Conservation (phyloP, 2,113 vertebrate species). For the Pangasianodon hypophthalmus region DNA sequence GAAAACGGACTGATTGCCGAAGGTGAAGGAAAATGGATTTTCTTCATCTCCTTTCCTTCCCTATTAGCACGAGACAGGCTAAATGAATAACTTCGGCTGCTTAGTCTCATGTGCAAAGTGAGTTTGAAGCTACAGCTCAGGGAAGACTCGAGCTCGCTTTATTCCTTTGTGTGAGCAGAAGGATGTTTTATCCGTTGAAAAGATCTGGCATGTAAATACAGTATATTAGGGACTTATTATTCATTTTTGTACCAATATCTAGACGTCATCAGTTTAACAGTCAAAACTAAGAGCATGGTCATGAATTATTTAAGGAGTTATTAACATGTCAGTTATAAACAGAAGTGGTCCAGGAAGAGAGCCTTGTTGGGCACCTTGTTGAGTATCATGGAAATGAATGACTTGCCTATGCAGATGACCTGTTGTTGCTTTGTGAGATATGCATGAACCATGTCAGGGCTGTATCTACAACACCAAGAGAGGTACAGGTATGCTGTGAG, state of each 20-base stretch:
- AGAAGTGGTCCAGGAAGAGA: not conserved
- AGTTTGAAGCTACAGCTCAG: conserved; percentile 11
- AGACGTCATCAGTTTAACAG: not conserved
- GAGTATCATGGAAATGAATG: not conserved
- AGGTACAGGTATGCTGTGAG: not conserved
- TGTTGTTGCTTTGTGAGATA: not conserved
- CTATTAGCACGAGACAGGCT: conserved; percentile 21
- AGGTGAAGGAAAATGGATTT: conserved; percentile 38
- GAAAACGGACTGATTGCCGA: conserved; percentile 50
- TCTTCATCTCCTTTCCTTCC: conserved; percentile 6
- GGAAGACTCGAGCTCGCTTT: no score
- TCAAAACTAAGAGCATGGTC: not conserved
- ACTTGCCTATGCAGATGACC: not conserved
- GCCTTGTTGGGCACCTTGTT: not conserved
- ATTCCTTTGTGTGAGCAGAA: not conserved
- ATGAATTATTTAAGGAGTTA: not conserved
- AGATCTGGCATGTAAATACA: not conserved
- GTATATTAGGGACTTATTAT: not conserved
- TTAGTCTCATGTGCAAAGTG: conserved; percentile 28
- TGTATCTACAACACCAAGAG: not conserved
- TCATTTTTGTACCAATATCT: not conserved
- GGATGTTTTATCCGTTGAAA: not conserved
- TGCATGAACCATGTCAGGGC: not conserved
- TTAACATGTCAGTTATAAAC: not conserved
- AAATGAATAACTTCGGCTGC: conserved; percentile 32